These are phyloP conservation scores for Troides aeacus DNA, from an alignment of 2,888 invertebrate genomes.

Conservation along the genomic window DNA sequence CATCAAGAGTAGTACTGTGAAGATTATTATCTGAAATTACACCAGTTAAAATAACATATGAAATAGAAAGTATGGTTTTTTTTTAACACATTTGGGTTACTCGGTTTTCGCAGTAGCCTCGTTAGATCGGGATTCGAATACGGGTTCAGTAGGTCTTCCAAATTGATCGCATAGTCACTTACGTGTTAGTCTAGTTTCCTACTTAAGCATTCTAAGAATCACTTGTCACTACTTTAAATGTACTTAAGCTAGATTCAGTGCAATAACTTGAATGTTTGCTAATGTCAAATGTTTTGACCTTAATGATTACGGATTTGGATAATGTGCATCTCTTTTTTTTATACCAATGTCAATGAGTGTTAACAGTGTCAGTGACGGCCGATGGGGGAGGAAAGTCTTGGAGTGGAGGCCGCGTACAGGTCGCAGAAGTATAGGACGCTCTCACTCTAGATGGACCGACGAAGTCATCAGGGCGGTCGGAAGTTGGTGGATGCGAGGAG, in stretches of 20 bases:
- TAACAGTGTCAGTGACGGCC: too few species aligned
- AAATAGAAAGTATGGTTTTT: slow-evolving; percentile 8
- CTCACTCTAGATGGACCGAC: too few species aligned
- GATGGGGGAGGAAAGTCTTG: too few species aligned
- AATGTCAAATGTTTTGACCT: background rate
- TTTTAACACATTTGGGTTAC: background rate
- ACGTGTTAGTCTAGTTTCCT: background rate
- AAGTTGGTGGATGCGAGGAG: too few species aligned
- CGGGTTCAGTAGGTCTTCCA: slow-evolving; percentile 10
- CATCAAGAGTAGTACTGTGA: too few species aligned
- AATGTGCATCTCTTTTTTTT: too few species aligned
- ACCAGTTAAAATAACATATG: too few species aligned
- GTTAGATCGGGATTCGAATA: background rate
- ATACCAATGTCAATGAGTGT: too few species aligned
- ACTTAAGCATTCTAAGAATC: background rate
- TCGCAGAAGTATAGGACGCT: too few species aligned
- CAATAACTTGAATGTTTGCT: background rate
- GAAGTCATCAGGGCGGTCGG: too few species aligned
- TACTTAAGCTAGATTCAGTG: background rate
- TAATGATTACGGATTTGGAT: background rate
- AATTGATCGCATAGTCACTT: background rate
- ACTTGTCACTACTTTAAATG: background rate
- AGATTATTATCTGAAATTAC: too few species aligned
- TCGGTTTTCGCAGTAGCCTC: slow-evolving; percentile 1
- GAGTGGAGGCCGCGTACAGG: too few species aligned